Evolutionary conservation across 2,888 invertebrate species (phyloP), one percentile per base, ranked within the genome.

Genomic region (Perdita meconis): DNA sequence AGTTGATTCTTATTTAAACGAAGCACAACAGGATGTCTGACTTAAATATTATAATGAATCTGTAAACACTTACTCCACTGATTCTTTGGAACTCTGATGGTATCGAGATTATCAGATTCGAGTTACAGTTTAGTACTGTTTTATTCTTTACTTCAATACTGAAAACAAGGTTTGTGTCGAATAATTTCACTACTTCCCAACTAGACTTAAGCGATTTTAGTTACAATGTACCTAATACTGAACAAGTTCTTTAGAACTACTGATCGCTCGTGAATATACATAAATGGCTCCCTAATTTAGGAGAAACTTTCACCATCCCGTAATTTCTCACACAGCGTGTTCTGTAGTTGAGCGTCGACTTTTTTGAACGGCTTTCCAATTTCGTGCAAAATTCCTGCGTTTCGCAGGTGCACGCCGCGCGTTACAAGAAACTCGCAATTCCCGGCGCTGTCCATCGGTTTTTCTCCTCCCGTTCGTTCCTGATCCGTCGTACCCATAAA

Each of bases 401-500:
- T 71, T 71, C 59, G 50, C 72, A 72, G 78, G 73, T 68, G 73
- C 64, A 56, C 66, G 40, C 50, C 51, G 64, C 44, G 61, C 55
- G 30, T 4, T 19, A 22, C 67, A 81, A 81, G 81, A 81, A 80
- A 73, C 70, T 40, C 55, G 51, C 79, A 44, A 61, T 65, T 51
- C 55, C 50, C 68, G 64, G 24, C 64, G 64, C 61, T 50, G 78
- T 55, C 66, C 56, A 51, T 50, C 60, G 63, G 77, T 81, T 73
- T 80, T 81, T 81, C 73, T 56, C 60, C 40, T 3, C 38, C 63
- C 64, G 72, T 73, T 71, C 78, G 82, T 59, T 67, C 77, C 68
- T 64, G 73, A 69, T 70, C 69, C 74, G 66, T 53, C 69, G 56
- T 56, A 34, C 65, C 47, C 65, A 74, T 84, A 80, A 85, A 84